These are phyloP conservation scores for Rhagium mordax DNA, from an alignment of 2,888 invertebrate genomes.

Conservation along the genomic window DNA sequence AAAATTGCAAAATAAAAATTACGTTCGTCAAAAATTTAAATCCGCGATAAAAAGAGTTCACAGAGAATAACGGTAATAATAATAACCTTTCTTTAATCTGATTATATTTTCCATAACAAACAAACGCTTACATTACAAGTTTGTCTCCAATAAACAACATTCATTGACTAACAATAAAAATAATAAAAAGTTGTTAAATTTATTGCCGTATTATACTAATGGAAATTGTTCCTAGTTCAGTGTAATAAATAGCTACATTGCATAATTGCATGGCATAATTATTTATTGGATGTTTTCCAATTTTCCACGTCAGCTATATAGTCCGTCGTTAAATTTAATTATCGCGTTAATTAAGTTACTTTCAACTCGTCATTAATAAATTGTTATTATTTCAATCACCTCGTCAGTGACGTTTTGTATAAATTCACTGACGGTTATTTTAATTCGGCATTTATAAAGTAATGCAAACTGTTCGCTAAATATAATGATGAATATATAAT, in stretches of 20 bases:
- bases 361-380: conserved; percentile 1
- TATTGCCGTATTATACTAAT: neutral
- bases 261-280: neutral
- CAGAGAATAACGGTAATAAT: no score
- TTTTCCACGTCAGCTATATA: neutral
- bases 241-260: neutral
- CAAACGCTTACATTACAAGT: no score
- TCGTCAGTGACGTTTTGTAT: neutral
- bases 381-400: conserved; percentile 2
- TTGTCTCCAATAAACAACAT: no score
- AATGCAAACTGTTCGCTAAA: no score
- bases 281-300: conserved; percentile 7
- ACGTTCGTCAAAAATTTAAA: no score
- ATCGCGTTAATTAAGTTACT: conserved; percentile 1
- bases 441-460: no score
- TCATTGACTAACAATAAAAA: neutral
- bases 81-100: no score
- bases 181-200: neutral
- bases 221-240: neutral
- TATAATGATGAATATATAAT: no score
- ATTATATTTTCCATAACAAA: no score
- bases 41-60: no score
- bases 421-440: no score
- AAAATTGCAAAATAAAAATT: no score
- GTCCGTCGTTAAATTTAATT: conserved; percentile 4